Evolutionary conservation across 2,888 invertebrate species (phyloP).

Genomic region (Clanis bilineata): DNA sequence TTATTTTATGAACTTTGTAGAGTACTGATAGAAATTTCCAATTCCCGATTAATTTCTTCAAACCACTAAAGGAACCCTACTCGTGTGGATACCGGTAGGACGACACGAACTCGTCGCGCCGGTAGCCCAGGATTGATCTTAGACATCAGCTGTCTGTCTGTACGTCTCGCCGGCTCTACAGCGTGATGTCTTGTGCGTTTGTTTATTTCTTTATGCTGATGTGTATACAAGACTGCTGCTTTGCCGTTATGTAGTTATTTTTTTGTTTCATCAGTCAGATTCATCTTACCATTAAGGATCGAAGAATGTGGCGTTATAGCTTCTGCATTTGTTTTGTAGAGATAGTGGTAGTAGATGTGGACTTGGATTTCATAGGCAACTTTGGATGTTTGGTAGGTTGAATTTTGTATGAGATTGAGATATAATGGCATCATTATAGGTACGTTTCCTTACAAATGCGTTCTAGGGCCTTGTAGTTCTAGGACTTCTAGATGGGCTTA

Average conservation of each 20-base stretch:
- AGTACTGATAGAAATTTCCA: background rate
- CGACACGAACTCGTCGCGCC: slow-evolving; percentile 60
- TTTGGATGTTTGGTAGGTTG: too few species aligned
- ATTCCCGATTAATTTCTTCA: background rate
- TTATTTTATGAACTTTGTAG: background rate
- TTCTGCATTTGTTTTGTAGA: background rate
- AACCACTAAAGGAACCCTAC: background rate
- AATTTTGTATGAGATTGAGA: too few species aligned
- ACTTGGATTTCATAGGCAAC: too few species aligned
- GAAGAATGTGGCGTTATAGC: background rate
- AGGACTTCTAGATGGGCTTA: too few species aligned
- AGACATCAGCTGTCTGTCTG: slow-evolving; percentile 74
- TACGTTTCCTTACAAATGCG: too few species aligned
- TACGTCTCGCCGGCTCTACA: slow-evolving; percentile 42
- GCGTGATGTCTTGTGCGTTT: slow-evolving; percentile 31
- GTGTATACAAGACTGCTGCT: background rate
- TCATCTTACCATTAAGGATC: background rate
- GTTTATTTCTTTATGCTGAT: background rate
- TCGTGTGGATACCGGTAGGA: slow-evolving; percentile 41
- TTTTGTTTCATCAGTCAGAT: background rate
- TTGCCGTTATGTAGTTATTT: background rate
- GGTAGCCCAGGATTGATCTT: slow-evolving; percentile 65
- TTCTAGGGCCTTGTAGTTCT: too few species aligned
- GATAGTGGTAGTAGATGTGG: too few species aligned
- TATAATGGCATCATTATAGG: too few species aligned